phyloP scores from a whole-genome alignment of 2,888 invertebrate species.

The Euzophera pinguis region DNA sequence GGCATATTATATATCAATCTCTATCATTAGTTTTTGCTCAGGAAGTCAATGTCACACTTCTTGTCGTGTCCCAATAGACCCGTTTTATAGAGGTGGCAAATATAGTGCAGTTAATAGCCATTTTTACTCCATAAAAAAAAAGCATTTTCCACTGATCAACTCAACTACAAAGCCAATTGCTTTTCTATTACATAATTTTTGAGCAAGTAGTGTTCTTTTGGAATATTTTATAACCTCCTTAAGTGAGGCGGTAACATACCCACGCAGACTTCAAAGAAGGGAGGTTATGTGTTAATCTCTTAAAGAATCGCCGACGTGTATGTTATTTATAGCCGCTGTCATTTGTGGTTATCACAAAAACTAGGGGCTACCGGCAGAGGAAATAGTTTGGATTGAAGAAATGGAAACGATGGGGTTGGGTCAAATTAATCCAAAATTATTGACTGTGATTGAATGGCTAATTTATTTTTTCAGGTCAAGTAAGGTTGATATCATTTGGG shows the following conservation, averaged over 20 bases:
- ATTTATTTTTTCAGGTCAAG: too few relatives aligned
- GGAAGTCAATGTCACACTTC: too few relatives aligned
- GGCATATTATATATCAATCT: too few relatives aligned
- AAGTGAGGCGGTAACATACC: neutral
- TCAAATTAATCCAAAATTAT: neutral
- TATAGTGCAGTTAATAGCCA: too few relatives aligned
- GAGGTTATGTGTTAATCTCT: conserved; percentile 14
- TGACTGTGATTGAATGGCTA: neutral
- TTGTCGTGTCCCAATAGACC: too few relatives aligned
- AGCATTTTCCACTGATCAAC: too few relatives aligned
- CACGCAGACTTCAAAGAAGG: conserved; percentile 13
- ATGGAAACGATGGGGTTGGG: neutral
- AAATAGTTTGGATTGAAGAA: neutral
- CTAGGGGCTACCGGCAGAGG: neutral
- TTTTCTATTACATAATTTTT: too few relatives aligned
- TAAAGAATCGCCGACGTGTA: conserved; percentile 16
- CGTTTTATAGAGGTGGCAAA: too few relatives aligned
- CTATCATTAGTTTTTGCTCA: too few relatives aligned
- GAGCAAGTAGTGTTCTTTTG: neutral
- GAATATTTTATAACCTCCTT: neutral
- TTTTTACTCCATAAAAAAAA: too few relatives aligned
- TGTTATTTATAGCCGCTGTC: conserved; percentile 12
- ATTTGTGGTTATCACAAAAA: conserved; percentile 7
- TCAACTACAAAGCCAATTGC: too few relatives aligned
- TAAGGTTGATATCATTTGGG: too few relatives aligned